Conservation (phyloP, 2,797 vertebrate species). For the Pangasius mekongensis region DNA sequence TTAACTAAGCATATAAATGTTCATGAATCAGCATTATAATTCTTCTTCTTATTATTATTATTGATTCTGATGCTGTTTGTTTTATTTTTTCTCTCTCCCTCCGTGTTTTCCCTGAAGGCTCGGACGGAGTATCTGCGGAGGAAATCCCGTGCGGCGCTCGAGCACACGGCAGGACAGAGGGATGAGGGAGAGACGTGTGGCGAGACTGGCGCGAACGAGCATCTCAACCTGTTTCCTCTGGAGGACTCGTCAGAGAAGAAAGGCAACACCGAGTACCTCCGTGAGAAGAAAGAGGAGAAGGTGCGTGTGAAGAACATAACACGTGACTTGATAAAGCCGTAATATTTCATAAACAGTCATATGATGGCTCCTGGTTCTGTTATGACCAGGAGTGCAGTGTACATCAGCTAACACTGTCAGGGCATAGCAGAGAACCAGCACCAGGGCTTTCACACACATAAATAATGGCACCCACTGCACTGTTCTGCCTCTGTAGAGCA, state of each 20-base stretch:
- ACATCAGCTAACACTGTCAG: background rate
- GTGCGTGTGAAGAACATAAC: slow-evolving; percentile 59
- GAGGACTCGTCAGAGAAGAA: slow-evolving; percentile 78
- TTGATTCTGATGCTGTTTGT: background rate
- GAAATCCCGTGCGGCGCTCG: slow-evolving; percentile 75
- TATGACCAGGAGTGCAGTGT: background rate
- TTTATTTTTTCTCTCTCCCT: background rate
- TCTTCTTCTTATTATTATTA: background rate
- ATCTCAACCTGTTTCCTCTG: slow-evolving; percentile 85
- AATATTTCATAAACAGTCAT: background rate
- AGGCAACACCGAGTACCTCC: slow-evolving; percentile 85
- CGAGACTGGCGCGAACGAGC: slow-evolving; percentile 59
- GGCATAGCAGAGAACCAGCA: background rate
- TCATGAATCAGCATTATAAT: background rate
- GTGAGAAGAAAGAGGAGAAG: slow-evolving; percentile 85
- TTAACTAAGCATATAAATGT: background rate
- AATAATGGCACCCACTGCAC: background rate
- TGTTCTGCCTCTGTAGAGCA: background rate
- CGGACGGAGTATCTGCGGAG: slow-evolving; percentile 84
- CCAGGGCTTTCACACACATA: background rate
- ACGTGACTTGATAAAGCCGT: no score
- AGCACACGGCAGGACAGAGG: slow-evolving; percentile 47
- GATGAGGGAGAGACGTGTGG: slow-evolving; percentile 31
- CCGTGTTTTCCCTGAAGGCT: slow-evolving; percentile 69
- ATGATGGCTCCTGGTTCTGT: background rate